A percentile compares a stretch with the other conserved stretches of the same genome.
Conservation (phyloP, 2,888 invertebrate species). For the Chrysodeixis includens region DNA sequence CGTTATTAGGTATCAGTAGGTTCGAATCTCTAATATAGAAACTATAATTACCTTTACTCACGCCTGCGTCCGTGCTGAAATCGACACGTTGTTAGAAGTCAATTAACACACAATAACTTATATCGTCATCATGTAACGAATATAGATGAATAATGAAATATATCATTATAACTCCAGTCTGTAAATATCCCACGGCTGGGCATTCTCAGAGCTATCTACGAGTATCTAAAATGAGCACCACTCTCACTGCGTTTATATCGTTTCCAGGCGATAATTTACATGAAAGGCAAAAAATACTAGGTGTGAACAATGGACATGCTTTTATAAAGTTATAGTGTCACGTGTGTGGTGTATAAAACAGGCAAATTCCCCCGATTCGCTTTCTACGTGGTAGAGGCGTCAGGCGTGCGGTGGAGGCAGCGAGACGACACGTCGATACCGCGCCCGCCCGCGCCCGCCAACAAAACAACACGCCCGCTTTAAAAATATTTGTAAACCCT, state of each 20-base stretch:
- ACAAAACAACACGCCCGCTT: slow-evolving; percentile 65
- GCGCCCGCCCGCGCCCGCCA: slow-evolving; percentile 53
- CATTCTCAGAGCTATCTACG: no score
- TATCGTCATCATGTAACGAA: slow-evolving; percentile 36
- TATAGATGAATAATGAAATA: slow-evolving; percentile 7
- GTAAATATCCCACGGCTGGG: no score
- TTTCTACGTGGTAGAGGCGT: slow-evolving; percentile 44
- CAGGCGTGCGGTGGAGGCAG: slow-evolving; percentile 42
- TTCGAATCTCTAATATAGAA: slow-evolving; percentile 6
- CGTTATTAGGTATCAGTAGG: background rate
- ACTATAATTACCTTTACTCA: slow-evolving; percentile 36
- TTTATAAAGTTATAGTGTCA: slow-evolving; percentile 42
- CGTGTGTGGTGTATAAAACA: slow-evolving; percentile 56
- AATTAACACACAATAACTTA: slow-evolving; percentile 33
- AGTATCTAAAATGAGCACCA: no score
- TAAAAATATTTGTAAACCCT: slow-evolving; percentile 68
- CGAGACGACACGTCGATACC: slow-evolving; percentile 61
- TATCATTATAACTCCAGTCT: no score
- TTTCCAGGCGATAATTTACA: no score
- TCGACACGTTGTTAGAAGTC: slow-evolving; percentile 44
- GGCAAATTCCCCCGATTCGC: slow-evolving; percentile 63
- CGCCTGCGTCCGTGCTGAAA: slow-evolving; percentile 40
- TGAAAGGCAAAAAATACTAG: no score
- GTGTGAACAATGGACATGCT: background rate
- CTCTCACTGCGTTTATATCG: no score